Evolutionary conservation across 2,113 vertebrate genomes (phyloP), one percentile per base, ranked within the genome.

Genomic region (Python bivittatus): DNA sequence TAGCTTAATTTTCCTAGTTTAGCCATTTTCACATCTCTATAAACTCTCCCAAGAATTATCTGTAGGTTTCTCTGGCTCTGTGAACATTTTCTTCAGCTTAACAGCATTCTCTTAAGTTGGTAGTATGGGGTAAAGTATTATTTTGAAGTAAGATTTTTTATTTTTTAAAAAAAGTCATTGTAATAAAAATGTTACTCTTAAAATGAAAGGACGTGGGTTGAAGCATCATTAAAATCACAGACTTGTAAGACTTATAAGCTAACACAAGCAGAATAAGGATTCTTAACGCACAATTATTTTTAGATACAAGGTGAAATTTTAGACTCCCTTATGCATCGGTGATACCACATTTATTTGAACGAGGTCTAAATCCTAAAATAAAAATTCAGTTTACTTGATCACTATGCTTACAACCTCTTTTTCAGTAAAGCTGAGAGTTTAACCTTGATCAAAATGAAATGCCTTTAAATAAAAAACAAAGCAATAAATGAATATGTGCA

Each of bases 211-310:
- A 5, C 64, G 6, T 33, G 29, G n/a, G 64, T 33, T 68, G 64
- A 68, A 68, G 13, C 61, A 13, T 15, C 27, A 42, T 60, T 94
- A 44, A 88, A 95, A 90, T 93, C 93, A n/a, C 84, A 88, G 92
- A 95, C 84, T 95, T 95, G 96, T 96, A n/a, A n/a, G 29, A 33
- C 96, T 97, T 96, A 97, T 97, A 98, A 97, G 97, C 98, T 97
- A 97, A 97, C 96, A 96, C 95, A 93, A 96, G 57, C 44, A 95
- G 97, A 97, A 98, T 98, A 97, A 98, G 96, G 96, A 98, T 98
- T 98, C 98, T 97, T 98, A 99, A 98, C 98, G 98, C 96, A 96
- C 86, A 95, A 56, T 98, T 99, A 99, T 99, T 99, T 99, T 99
- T 99, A 99, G 98, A 98, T 96, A 95, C 97, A 92, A 97, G 93